Percentiles rank a stretch among this genome's conserved stretches.
phyloP scores from a whole-genome alignment of 2,888 invertebrate species.

The Cyaniris semiargus region DNA sequence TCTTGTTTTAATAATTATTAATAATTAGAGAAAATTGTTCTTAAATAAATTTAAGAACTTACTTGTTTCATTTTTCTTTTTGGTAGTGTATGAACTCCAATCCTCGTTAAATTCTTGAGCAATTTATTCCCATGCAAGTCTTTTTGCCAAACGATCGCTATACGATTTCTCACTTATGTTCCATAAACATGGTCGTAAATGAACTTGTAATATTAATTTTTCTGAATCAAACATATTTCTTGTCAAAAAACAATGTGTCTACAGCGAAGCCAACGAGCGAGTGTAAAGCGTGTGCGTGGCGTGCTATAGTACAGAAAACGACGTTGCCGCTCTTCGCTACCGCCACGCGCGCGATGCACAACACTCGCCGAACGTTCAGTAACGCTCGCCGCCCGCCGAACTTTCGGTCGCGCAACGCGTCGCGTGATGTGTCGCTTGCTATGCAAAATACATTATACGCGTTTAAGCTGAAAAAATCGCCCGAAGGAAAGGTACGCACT shows the following conservation, averaged over 20 bases:
- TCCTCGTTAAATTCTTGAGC: not conserved
- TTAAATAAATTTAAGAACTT: not conserved
- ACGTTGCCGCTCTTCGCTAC: conserved; percentile 8
- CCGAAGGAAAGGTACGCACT: conserved; percentile 24
- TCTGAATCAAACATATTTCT: conserved; percentile 11
- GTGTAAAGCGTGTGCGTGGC: conserved; percentile 8
- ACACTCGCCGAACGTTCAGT: conserved; percentile 23
- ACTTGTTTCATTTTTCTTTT: conserved; percentile 15
- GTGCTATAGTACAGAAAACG: conserved; percentile 8
- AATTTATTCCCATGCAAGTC: not conserved
- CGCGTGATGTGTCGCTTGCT: conserved; percentile 30
- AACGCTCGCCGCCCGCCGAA: conserved; percentile 1
- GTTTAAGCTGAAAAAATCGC: conserved; percentile 14
- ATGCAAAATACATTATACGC: conserved; percentile 29
- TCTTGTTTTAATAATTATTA: conserved; percentile 3
- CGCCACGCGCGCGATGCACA: conserved; percentile 10
- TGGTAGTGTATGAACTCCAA: not conserved
- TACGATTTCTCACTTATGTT: not conserved
- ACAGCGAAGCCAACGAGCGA: conserved; percentile 8
- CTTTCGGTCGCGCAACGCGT: conserved; percentile 25
- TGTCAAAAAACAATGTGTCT: conserved; percentile 7
- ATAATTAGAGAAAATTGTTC: conserved; percentile 5
- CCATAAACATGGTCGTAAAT: conserved; percentile 3
- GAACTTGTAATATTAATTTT: not conserved
- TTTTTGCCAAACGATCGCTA: not conserved